Evolutionary conservation across 2,888 invertebrate species (phyloP).

Genomic region (Pyrgus malvae): DNA sequence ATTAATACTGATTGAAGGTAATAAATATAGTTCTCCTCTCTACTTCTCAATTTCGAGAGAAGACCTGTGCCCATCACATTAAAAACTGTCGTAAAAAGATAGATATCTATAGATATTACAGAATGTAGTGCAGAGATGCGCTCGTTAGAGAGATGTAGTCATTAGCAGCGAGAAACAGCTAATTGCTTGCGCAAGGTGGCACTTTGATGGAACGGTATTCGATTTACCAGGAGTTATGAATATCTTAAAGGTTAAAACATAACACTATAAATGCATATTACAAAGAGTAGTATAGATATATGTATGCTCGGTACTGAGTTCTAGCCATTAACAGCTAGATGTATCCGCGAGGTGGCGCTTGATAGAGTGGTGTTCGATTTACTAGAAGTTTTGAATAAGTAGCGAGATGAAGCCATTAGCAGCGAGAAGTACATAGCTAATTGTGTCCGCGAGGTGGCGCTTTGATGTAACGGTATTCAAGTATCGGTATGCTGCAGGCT

Average conservation of each 20-base stretch:
- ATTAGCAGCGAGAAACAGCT: constrained; percentile 78
- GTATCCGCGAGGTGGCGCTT: constrained; percentile 47
- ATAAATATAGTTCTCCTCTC: too few relatives aligned
- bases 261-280: too few relatives aligned
- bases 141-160: constrained; percentile 76
- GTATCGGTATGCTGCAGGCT: constrained; percentile 4
- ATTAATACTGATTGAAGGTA: too few relatives aligned
- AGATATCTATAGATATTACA: too few relatives aligned
- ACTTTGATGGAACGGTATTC: constrained; percentile 36
- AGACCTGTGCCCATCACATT: too few relatives aligned
- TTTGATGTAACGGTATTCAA: constrained; percentile 36
- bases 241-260: too few relatives aligned
- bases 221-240: constrained; percentile 2
- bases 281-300: too few relatives aligned
- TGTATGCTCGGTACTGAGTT: too few relatives aligned
- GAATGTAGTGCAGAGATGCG: constrained; percentile 42
- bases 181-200: constrained; percentile 58
- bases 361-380: constrained; percentile 33
- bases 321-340: too few relatives aligned
- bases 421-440: constrained; percentile 79
- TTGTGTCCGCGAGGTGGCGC: constrained; percentile 52
- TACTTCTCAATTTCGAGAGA: too few relatives aligned
- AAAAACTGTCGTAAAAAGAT: too few relatives aligned
- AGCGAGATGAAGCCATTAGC: constrained; percentile 76
- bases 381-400: constrained; percentile 37